phyloP scores from a whole-genome alignment of 1,140 invertebrate genomes.

The Uloborus diversus region DNA sequence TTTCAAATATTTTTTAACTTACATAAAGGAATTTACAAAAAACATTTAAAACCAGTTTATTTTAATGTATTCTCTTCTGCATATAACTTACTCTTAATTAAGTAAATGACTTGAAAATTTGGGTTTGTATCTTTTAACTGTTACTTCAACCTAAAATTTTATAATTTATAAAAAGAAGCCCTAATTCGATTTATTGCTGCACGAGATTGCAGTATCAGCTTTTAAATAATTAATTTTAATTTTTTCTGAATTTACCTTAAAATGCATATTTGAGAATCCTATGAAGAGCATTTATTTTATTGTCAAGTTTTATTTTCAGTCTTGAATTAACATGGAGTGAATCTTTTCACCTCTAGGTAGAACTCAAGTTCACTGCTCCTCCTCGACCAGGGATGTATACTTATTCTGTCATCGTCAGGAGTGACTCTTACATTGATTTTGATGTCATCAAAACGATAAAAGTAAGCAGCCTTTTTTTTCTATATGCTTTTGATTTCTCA shows the following conservation, averaged over 20 bases:
- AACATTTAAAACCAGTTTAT: no score
- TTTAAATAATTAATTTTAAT: no score
- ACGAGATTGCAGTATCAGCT: no score
- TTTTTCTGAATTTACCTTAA: conserved; percentile 18
- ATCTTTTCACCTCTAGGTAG: conserved; percentile 73
- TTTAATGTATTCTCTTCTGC: no score
- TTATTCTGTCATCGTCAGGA: conserved; percentile 91
- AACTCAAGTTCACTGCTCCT: conserved; percentile 95
- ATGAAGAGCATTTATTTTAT: conserved; percentile 24
- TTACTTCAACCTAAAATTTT: no score
- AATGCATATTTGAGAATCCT: neutral
- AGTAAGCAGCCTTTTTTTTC: conserved; percentile 64
- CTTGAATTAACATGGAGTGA: conserved; percentile 5
- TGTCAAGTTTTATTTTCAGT: conserved; percentile 20
- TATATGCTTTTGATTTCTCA: neutral
- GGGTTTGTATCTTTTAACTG: no score
- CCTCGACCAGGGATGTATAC: conserved; percentile 90
- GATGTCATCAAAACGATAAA: conserved; percentile 92
- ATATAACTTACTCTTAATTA: no score
- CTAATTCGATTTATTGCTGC: no score
- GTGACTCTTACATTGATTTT: conserved; percentile 95
- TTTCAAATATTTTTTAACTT: no score
- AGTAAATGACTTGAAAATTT: no score
- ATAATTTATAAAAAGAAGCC: no score
- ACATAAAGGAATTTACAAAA: no score